These are phyloP conservation scores for Apodemus speciosus DNA, from an alignment of 2,113 vertebrate genomes.

Conservation along the genomic window DNA sequence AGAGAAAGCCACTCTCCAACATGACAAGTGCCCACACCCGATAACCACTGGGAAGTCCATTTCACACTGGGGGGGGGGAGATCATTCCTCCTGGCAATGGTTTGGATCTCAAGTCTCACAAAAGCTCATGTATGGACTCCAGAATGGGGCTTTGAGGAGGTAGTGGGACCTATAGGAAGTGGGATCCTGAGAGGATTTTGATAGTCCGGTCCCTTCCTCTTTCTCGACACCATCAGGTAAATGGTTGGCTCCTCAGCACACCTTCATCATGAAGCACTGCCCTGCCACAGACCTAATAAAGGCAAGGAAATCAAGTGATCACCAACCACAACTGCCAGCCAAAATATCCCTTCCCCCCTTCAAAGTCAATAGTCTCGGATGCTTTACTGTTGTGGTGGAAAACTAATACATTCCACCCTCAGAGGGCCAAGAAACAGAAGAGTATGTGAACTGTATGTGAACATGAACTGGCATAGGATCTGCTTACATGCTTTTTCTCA, in stretches of 20 bases:
- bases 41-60: not conserved
- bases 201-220: not conserved
- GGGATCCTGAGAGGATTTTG: no score
- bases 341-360: no score
- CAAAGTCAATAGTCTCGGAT: not conserved
- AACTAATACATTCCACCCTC: not conserved
- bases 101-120: not conserved
- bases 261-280: not conserved
- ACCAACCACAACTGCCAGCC: not conserved
- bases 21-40: not conserved
- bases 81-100: not conserved
- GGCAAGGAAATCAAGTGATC: not conserved
- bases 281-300: not conserved
- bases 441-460: not conserved
- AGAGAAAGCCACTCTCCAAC: not conserved
- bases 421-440: not conserved
- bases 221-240: not conserved
- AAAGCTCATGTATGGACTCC: not conserved
- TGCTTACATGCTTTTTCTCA: not conserved
- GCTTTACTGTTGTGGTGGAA: not conserved
- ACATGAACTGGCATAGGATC: not conserved
- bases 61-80: not conserved
- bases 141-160: not conserved
- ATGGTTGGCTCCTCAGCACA: not conserved
- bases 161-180: not conserved